These are phyloP conservation scores for Macrostomum cliftonense DNA, from an alignment of 2,888 invertebrate species.

Conservation along the genomic window DNA sequence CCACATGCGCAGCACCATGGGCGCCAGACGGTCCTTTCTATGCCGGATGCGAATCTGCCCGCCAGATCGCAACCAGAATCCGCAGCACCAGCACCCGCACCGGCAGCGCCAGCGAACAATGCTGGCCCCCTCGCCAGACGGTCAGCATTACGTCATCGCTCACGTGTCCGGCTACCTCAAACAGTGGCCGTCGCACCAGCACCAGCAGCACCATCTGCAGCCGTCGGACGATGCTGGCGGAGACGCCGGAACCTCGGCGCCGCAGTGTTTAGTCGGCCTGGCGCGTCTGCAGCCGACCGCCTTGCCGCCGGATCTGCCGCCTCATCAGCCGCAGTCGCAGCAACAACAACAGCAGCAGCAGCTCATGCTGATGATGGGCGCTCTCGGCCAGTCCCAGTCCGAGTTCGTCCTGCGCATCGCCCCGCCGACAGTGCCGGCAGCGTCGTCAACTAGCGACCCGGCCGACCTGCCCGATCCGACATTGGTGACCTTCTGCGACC, in stretches of 20 bases:
- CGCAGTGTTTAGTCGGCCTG: constrained; percentile 86
- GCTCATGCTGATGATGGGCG: no score
- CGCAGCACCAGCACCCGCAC: no score
- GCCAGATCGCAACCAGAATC: no score
- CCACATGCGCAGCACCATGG: constrained; percentile 92
- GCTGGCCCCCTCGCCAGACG: constrained; percentile 68
- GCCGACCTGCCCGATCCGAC: constrained; percentile 51
- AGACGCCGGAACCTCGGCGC: no score
- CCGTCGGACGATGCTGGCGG: no score
- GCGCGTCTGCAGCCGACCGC: constrained; percentile 86
- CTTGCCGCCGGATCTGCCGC: constrained; percentile 70
- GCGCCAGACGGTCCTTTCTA: constrained; percentile 89
- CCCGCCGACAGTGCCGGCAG: neutral
- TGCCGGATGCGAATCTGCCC: constrained; percentile 90
- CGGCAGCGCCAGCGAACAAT: constrained; percentile 82
- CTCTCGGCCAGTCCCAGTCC: constrained; percentile 20
- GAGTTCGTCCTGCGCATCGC: constrained; percentile 94
- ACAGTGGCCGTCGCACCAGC: constrained; percentile 54
- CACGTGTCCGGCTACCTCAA: constrained; percentile 99
- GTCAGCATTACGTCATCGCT: constrained; percentile 87
- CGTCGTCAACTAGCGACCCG: no score
- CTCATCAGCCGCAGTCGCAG: constrained; percentile 38
- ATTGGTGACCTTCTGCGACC: constrained; percentile 94
- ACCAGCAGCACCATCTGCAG: no score
- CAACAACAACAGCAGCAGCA: no score